Percentiles rank a stretch among this genome's conserved stretches.
Conservation (phyloP, 2,113 vertebrate species). For the Podocnemis expansa region DNA sequence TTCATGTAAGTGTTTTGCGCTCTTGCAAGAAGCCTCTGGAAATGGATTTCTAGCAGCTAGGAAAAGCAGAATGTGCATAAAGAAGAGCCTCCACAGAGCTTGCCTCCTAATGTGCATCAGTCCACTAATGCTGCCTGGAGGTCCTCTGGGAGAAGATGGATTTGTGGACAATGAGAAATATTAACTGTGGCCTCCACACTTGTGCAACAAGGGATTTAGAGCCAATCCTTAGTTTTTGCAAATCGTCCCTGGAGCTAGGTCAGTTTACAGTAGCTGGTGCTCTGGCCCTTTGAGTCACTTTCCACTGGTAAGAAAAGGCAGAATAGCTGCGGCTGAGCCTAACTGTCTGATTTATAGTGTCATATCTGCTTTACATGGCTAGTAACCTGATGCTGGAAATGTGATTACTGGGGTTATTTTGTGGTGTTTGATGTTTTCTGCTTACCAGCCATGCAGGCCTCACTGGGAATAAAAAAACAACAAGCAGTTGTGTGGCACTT, state of each 20-base stretch:
- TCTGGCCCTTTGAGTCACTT: not conserved
- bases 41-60: not conserved
- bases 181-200: not conserved
- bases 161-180: not conserved
- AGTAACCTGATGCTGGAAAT: not conserved
- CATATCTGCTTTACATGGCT: not conserved
- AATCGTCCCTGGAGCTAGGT: not conserved
- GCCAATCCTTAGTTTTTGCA: not conserved
- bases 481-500: no score
- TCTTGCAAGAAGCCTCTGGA: not conserved
- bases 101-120: not conserved
- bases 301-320: not conserved
- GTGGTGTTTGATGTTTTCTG: not conserved
- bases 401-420: not conserved
- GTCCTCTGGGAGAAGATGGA: not conserved
- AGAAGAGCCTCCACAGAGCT: not conserved
- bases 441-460: not conserved
- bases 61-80: not conserved
- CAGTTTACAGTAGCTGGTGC: not conserved
- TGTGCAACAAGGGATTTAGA: not conserved
- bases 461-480: not conserved
- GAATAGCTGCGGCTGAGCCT: not conserved
- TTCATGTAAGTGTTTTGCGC: conserved; percentile 34
- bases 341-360: not conserved
- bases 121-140: not conserved